These are phyloP conservation scores for Limonius californicus DNA, from an alignment of 1,140 invertebrate genomes.

Conservation along the genomic window DNA sequence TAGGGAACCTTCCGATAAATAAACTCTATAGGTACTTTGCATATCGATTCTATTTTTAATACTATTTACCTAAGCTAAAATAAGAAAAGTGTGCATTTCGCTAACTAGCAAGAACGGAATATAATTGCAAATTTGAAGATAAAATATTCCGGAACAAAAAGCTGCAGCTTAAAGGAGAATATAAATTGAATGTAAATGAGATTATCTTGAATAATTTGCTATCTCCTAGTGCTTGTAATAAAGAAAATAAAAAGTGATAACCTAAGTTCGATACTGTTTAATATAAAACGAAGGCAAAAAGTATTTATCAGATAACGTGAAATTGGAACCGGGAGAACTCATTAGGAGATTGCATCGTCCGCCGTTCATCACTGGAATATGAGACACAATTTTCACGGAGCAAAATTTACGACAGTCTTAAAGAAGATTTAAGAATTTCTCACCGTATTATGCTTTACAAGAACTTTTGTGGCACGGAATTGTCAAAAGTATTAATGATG, in stretches of 20 bases:
- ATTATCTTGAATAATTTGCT: constrained; percentile 14
- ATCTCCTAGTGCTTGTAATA: not conserved
- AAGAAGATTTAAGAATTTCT: constrained; percentile 20
- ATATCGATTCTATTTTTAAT: too few relatives aligned
- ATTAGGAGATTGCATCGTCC: constrained; percentile 23
- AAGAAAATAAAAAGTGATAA: not conserved
- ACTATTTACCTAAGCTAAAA: not conserved
- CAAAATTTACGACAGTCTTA: constrained; percentile 2
- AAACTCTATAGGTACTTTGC: too few relatives aligned
- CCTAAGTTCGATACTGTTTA: constrained; percentile 2
- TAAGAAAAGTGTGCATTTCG: not conserved
- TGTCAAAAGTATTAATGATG: not conserved
- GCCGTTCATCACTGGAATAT: constrained; percentile 22
- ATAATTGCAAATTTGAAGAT: not conserved
- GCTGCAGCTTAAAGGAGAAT: not conserved
- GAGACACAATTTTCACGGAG: constrained; percentile 21
- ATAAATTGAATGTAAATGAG: constrained; percentile 11
- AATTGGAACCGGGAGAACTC: constrained; percentile 23
- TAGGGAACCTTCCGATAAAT: too few relatives aligned
- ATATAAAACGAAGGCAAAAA: constrained; percentile 3
- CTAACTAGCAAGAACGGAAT: not conserved
- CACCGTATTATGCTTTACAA: not conserved
- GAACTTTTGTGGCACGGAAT: not conserved
- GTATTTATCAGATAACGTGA: constrained; percentile 10
- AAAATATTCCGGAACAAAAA: not conserved